phyloP scores from a whole-genome alignment of 2,797 vertebrate species.

The Acestrorhynchus altus region DNA sequence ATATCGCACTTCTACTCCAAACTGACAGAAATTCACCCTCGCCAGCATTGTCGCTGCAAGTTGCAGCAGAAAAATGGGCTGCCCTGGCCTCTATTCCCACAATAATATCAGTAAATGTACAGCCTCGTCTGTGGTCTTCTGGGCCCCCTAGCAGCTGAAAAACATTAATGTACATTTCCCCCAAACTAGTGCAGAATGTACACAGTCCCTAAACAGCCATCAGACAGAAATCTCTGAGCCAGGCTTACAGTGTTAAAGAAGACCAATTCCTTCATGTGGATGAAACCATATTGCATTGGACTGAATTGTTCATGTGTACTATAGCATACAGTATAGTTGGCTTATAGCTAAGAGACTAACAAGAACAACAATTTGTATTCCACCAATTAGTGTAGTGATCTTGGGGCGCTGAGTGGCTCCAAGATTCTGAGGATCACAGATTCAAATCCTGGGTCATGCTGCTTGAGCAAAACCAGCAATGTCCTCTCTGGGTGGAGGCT shows the following conservation, averaged over 20 bases:
- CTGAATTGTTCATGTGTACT: too few relatives aligned
- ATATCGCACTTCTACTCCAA: background rate
- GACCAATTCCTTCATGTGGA: conserved; percentile 62
- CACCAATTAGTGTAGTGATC: too few relatives aligned
- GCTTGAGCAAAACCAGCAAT: too few relatives aligned
- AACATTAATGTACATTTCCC: conserved; percentile 50
- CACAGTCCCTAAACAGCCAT: conserved; percentile 43
- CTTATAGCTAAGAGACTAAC: too few relatives aligned
- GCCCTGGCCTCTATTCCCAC: conserved; percentile 37
- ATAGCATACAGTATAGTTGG: too few relatives aligned
- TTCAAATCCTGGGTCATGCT: too few relatives aligned
- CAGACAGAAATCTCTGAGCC: conserved; percentile 44
- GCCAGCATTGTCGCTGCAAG: background rate
- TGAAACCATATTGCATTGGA: conserved; percentile 46
- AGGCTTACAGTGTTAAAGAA: conserved; percentile 62
- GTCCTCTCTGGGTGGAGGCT: too few relatives aligned
- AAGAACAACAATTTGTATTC: too few relatives aligned
- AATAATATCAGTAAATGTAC: conserved; percentile 55
- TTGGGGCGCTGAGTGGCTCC: too few relatives aligned
- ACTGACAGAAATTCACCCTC: conserved; percentile 34
- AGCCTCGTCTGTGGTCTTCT: background rate
- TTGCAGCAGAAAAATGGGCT: conserved; percentile 32
- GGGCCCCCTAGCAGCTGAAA: conserved; percentile 50
- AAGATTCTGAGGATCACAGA: too few relatives aligned
- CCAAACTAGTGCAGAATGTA: too few relatives aligned